Base-by-base conservation (phyloP, 2,113 vertebrate genomes). In the Cottus gobio region DNA sequence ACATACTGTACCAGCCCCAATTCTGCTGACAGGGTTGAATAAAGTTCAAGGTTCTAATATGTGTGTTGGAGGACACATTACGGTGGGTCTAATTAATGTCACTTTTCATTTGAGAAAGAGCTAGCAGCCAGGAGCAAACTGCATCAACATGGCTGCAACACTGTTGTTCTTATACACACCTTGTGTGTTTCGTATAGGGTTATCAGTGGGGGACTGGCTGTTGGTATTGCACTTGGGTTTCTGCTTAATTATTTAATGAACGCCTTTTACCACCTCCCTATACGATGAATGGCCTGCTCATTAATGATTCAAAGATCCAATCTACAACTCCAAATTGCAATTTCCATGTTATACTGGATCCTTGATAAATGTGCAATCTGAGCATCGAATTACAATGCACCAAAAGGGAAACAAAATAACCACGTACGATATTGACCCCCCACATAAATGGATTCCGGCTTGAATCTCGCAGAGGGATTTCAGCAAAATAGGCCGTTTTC, bases 291-390 rank as follows among this genome's bases (percentile, higher is more conserved):
- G 31, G 36, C 22, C 56, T 48, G 39, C 57, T 77, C 69, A 83
- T 83, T 74, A 88, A 83, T 80, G 68, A 83, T 85, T 85, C 48
- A 85, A 52, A 50, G 9, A 65, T 65, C 52, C 37, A 74, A 65
- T 74, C 66, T 65, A 0, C 58, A 37, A 9, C 28, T 58, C 70
- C 34, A 87, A 67, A 87, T 80, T 36, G 18, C 48, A 63, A 69
- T 67, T 56, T 67, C 57, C 30, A 74, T 71, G 5, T 65, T 74
- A n/a, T 46, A 82, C 39, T n/a, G 7, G 52, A 74, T 64, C 16
- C 34, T 69, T 73, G 26, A 76, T 73, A 42, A 30, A 63, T 10
- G 30, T 50, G 31, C 60, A 60, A 50, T 67, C 22, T 52, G 22
- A 75, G 20, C 22, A 13, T 37, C n/a, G 48, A 57, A 36, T 71